Percentiles rank a stretch among this genome's conserved stretches.
Conservation (phyloP, 2,888 invertebrate genomes). For the Brachycybe producta region DNA sequence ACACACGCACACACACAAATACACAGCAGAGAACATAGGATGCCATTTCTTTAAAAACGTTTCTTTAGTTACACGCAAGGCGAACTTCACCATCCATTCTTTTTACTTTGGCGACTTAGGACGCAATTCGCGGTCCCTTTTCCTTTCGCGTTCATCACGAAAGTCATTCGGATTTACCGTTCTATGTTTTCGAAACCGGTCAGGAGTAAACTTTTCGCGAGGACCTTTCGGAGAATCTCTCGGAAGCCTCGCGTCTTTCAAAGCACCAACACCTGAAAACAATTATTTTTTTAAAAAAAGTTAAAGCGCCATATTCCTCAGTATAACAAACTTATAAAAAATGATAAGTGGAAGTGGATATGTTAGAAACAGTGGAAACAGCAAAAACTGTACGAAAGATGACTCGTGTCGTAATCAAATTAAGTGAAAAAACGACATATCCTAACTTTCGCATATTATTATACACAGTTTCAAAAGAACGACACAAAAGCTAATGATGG, state of each 20-base stretch:
- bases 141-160: constrained; percentile 6
- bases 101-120: constrained; percentile 14
- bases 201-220: not conserved
- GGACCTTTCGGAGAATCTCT: constrained; percentile 9
- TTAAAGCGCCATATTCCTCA: not conserved
- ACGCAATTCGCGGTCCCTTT: constrained; percentile 4
- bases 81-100: too few species aligned
- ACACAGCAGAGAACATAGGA: too few species aligned
- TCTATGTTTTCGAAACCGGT: not conserved
- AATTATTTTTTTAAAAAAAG: not conserved
- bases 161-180: constrained; percentile 7
- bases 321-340: not conserved
- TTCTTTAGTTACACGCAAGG: too few species aligned
- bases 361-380: not conserved
- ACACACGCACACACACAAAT: too few species aligned
- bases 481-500: too few species aligned
- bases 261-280: not conserved
- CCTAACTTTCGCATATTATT: too few species aligned
- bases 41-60: too few species aligned
- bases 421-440: too few species aligned
- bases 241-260: constrained; percentile 2
- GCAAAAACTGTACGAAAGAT: not conserved
- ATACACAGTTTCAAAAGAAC: too few species aligned
- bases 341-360: not conserved
- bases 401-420: too few species aligned